Conservation (phyloP, 1,140 invertebrate genomes). For the Anadara kagoshimensis region DNA sequence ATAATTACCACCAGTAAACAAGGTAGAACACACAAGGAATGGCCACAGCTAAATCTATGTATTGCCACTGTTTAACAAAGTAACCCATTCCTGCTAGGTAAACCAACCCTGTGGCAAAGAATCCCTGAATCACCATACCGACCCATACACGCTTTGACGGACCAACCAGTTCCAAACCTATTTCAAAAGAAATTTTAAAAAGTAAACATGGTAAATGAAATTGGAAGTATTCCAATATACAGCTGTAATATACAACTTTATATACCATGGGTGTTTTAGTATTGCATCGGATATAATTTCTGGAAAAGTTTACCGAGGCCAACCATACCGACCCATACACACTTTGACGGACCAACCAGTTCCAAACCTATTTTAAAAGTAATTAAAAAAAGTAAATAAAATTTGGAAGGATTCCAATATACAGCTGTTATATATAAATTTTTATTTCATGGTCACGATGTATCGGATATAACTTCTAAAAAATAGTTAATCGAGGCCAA, state of each 20-base stretch:
- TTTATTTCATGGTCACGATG: neutral
- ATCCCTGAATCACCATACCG: constrained; percentile 53
- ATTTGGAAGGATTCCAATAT: neutral
- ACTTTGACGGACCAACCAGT: constrained; percentile 55
- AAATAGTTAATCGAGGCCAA: no score
- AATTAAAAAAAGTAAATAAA: neutral
- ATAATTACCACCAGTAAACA: constrained; percentile 46
- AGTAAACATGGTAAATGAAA: neutral
- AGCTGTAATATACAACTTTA: neutral
- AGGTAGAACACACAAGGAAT: constrained; percentile 82
- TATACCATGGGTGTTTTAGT: neutral
- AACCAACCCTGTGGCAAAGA: constrained; percentile 50
- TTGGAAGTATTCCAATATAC: neutral
- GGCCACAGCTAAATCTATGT: constrained; percentile 84
- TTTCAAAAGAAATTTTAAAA: neutral
- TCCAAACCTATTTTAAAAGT: constrained; percentile 42
- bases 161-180: constrained; percentile 58
- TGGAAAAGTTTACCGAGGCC: no score
- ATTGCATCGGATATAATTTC: no score
- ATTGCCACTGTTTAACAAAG: constrained; percentile 81
- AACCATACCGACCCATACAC: constrained; percentile 53
- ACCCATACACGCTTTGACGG: constrained; percentile 53
- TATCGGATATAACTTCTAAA: no score
- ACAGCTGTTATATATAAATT: neutral
- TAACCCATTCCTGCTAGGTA: constrained; percentile 79